phyloP scores from a whole-genome alignment of 2,113 vertebrate genomes.

The Pelecanoides urinatrix region DNA sequence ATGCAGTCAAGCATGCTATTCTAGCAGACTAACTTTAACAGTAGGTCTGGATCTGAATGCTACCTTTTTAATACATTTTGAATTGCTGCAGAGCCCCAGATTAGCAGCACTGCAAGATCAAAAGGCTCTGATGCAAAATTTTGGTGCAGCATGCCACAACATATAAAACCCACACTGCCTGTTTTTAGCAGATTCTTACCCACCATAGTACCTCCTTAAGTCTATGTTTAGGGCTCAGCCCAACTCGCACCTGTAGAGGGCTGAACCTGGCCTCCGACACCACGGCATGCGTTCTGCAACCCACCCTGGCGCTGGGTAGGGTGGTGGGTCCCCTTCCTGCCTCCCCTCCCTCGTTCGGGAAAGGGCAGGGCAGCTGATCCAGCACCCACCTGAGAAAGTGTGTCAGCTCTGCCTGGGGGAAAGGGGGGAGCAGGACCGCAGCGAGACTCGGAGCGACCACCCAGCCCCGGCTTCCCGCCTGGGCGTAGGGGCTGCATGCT shows the following conservation, averaged over 20 bases:
- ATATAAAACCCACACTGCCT: background rate
- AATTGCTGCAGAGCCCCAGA: conserved; percentile 2
- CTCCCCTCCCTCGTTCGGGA: background rate
- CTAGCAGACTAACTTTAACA: background rate
- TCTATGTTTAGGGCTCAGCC: background rate
- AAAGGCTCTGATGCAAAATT: conserved; percentile 31
- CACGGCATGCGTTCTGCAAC: accelerated
- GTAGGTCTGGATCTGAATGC: conserved; percentile 22
- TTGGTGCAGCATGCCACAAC: conserved; percentile 15
- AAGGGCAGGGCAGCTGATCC: background rate
- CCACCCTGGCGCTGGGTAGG: accelerated
- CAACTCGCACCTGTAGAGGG: background rate
- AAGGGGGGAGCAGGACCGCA: background rate
- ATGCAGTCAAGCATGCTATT: background rate
- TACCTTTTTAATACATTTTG: background rate
- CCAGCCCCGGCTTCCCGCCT: accelerated
- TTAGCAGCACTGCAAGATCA: conserved; percentile 4
- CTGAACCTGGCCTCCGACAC: accelerated
- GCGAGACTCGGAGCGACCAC: background rate
- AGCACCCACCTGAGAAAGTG: background rate
- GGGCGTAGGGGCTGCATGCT: background rate
- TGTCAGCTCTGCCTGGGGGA: background rate
- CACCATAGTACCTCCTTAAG: background rate
- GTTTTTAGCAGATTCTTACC: background rate
- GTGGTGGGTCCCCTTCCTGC: background rate